Conservation (phyloP, 1,140 invertebrate genomes). For the Drosophila simulans region DNA sequence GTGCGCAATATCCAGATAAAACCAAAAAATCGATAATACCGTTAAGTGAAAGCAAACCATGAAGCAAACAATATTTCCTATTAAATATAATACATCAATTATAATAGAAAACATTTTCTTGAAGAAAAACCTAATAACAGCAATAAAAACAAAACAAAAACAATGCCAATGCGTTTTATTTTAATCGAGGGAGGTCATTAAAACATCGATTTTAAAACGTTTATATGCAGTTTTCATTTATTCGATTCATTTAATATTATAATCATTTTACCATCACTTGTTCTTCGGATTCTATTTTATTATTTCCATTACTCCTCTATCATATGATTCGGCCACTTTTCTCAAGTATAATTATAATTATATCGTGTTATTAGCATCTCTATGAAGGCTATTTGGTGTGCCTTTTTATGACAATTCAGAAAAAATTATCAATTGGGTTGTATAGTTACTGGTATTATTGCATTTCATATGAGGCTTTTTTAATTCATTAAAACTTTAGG, state of each 20-base stretch:
- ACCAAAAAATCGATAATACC: constrained; percentile 29
- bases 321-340: constrained; percentile 44
- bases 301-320: constrained; percentile 42
- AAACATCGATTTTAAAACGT: constrained; percentile 65
- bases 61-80: constrained; percentile 28
- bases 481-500: constrained; percentile 51
- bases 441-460: constrained; percentile 43
- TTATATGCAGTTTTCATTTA: constrained; percentile 82
- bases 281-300: constrained; percentile 44
- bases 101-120: constrained; percentile 58
- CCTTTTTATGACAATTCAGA: constrained; percentile 66
- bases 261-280: constrained; percentile 67
- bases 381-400: constrained; percentile 78
- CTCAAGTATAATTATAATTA: constrained; percentile 60
- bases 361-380: constrained; percentile 54
- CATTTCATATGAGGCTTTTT: constrained; percentile 35
- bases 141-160: constrained; percentile 63
- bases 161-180: not conserved
- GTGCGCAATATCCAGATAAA: constrained; percentile 12
- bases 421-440: constrained; percentile 54
- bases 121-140: constrained; percentile 57
- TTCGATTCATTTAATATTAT: constrained; percentile 75
- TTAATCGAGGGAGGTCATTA: not conserved
- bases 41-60: constrained; percentile 38
- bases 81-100: constrained; percentile 56